Evolutionary conservation across 2,888 invertebrate species (phyloP), one percentile per base, ranked within the genome.

Genomic region (Arge pagana): DNA sequence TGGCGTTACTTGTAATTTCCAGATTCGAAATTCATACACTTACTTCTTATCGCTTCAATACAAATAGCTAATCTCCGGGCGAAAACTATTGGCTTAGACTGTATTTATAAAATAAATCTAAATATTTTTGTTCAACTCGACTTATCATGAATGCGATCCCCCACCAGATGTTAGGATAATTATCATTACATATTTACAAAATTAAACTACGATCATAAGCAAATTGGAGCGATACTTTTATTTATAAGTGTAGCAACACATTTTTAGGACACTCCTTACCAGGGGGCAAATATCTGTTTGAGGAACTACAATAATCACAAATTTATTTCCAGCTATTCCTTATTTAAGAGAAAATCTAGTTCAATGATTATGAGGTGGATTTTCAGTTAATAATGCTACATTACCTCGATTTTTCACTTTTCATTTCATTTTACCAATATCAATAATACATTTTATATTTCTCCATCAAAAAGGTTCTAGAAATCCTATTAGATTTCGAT

Each of bases 241-340:
- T 82, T 90, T 64, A 48, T 85, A 72, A 74, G 82, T 57, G 89
- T 90, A 83, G 84, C 77, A 67, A 85, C 87, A 87, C 87, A 16
- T 90, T 90, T 74, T 78, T 89, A 80, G 89, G 89, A 0, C 90
- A 90, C 79, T 87, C 89, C 0, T 59, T 89, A 66, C 88, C 88
- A 1, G 89, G 77, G 88, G 88, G 4, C 88, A 90, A 85, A 90
- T 90, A 83, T 89, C 88, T 1, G 89, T 87, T 72, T 89, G 89
- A 82, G 88, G 87, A 1, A 88, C 88, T 0, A 88, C 88, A 30
- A 87, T 89, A n/a, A 89, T 89, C 83, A 88, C 87, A 24, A 89
- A 88, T 68, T 64, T 90, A 63, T 55, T 89, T 56, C 88, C 89
- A 0, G 86, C 87, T 2, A 82, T 89, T 7, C 88, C 89, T 0